Evolutionary conservation across 2,797 vertebrate genomes (phyloP), one percentile per base, ranked within the genome.

Genomic region (Corythornis leucogaster): DNA sequence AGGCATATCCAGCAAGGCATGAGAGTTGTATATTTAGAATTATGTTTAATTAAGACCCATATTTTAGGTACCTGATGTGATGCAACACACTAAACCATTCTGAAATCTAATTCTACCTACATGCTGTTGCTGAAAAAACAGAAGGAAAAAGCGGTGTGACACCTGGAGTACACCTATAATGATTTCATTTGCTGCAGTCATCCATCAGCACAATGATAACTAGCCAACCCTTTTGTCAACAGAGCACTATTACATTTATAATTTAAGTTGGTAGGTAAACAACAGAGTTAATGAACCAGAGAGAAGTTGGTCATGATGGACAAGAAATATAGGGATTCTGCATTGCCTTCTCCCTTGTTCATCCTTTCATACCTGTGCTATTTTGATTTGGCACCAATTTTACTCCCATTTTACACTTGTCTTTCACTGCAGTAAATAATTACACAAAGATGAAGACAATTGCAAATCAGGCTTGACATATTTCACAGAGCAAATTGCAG

Each of bases 271-370:
- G 64, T 90, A 68, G 54, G 88, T 92, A 94, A 94, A 94, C 81
- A 87, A 67, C 85, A 45, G 79, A 95, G 75, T 93, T 95, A 96
- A 96, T 94, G 90, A 94, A 90, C 83, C 78, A 80, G 71, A 71
- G 51, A 75, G 46, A 71, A 66, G 58, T 8, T 92, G 50, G 78
- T 78, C 66, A 66, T 21, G 46, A 89, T 77, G 62, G 54, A 71
- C 79, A 92, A 90, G 91, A 85, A 82, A 80, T 80, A 90, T 15
- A 86, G 54, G 22, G 84, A 87, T 86, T 87, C 71, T 92, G 46
- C 51, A 73, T 80, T 89, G 55, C 71, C 46, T 93, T 87, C 26
- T 82, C 62, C 50, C 54, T 71, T 83, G 35, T 80, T 86, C 57
- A 71, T 88, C 33, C 42, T 77, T 89, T 92, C 62, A 45, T 53